Evolutionary conservation across 2,888 invertebrate genomes (phyloP), one percentile per base, ranked within the genome.

Genomic region (Hirudinaria manillensis): DNA sequence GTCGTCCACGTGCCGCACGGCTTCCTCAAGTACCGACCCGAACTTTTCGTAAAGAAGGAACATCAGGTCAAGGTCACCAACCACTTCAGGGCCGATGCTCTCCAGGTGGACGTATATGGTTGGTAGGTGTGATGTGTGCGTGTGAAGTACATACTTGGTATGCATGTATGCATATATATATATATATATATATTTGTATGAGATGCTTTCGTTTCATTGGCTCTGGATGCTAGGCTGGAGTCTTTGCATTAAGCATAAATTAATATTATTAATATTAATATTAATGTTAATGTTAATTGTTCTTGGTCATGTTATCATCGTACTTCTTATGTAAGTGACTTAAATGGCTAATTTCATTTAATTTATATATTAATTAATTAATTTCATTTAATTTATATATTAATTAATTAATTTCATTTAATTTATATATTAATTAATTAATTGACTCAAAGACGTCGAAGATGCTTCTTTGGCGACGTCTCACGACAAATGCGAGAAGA

Each of bases 81-180:
- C 51, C 36, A 29, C 55, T 66, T 77, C 36, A 38, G 66, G n/a
- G 45, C 55, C 3, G 72, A 77, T 29, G 68, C 55, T 10, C 75
- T 79, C 6, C 72, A 76, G 32, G 75, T 79, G 29, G 74, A 77
- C 24, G 68, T 74, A 24, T 78, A 77, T 61, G 78, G 79, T 78
- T 36, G 72, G 76, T 38, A 29, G 16, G 0, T 75, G 36, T 19
- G n/a, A 10, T 45, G 24, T 61, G 38, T 7, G 10, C 6, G 65
- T 65, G n/a, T 65, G 7, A 65, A 13, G 65, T 29, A 29, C n/a
- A 6, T 10, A 65, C 6, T 7, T 24, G n/a, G n/a, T n/a, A n/a
- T n/a, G n/a, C n/a, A n/a, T n/a, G n/a, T 10, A 6, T 65, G 65
- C 10, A 65, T 65, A 53, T 53, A 21, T 21, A 16, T 53, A 16